Evolutionary conservation across 2,888 invertebrate species (phyloP).

Genomic region (Mystacides longicornis): DNA sequence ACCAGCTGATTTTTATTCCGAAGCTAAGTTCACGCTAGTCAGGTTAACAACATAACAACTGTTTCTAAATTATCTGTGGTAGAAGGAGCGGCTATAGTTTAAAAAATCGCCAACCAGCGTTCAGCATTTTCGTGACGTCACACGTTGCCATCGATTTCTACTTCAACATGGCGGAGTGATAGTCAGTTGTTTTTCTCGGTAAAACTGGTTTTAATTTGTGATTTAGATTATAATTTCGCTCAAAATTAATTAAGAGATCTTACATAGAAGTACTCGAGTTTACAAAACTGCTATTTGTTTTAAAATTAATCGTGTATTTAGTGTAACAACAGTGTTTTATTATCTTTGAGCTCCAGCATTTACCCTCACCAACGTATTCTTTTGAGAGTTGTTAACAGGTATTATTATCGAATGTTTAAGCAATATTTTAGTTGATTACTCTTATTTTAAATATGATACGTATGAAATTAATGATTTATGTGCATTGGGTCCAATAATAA

Average conservation of each 20-base stretch:
- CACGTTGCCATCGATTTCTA: constrained; percentile 28
- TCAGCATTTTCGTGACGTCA: constrained; percentile 27
- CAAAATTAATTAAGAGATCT: neutral
- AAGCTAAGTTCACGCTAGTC: neutral
- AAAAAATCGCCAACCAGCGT: constrained; percentile 21
- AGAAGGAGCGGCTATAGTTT: constrained; percentile 17
- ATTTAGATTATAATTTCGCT: neutral
- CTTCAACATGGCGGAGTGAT: constrained; percentile 44
- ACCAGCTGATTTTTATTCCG: neutral
- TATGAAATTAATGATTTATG: neutral
- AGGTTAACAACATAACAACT: constrained; percentile 5
- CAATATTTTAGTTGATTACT: neutral
- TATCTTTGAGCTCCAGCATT: neutral
- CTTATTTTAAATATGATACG: neutral
- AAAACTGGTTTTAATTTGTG: neutral
- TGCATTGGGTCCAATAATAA: neutral
- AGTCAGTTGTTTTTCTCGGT: constrained; percentile 33
- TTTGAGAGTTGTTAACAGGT: constrained; percentile 19
- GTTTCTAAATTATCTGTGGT: neutral
- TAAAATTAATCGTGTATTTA: neutral
- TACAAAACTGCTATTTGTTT: neutral
- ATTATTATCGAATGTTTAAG: constrained; percentile 6
- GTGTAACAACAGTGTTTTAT: neutral
- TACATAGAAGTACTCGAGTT: neutral
- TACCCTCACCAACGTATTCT: constrained; percentile 17